Evolutionary conservation across 2,113 vertebrate species (phyloP), one percentile per base, ranked within the genome.

Genomic region (Lipotes vexillifer): DNA sequence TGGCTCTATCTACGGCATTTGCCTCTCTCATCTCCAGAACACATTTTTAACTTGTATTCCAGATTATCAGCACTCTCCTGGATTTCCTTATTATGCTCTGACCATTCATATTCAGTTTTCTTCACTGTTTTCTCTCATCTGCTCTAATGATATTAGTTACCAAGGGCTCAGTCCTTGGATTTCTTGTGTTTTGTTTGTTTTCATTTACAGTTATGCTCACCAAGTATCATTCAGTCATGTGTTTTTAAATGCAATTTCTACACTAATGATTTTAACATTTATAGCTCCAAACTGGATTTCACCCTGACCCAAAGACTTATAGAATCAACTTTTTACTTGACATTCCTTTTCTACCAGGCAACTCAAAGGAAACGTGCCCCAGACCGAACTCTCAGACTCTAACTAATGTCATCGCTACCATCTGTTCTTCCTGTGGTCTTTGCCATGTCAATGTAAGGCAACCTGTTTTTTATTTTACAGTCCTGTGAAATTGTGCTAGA

Each of bases 191-290:
- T 89, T 77, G 44, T 68, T 80, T 69, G 27, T 59, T 88, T 88
- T 29, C 38, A 75, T 61, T 63, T 63, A 49, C 3, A 68, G 18
- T 21, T 59, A 65, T 31, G 33, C 5, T 49, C 69, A 57, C 6
- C 17, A 69, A 88, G 61, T 44, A 74, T 29, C n/a, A 92, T 65
- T 69, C 49, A 49, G 7, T 38, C n/a, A 18, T 2, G 15, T 29
- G 27, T 77, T 97, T 92, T 82, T 38, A 65, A 59, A 31, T 65
- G 20, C 10, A 49, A 2, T 27, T 85, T 80, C 41, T 86, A 17
- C 7, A 71, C 9, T 38, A 71, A 20, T 38, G 18, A 90, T 29
- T 29, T 90, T 68, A 41, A 14, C 25, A 18, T 94, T 57, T 66
- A 8, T 38, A 38, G 63, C 59, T 85, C 20, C 33, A 82, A 29